Base-by-base conservation (phyloP, 2,113 vertebrate species). In the Cyprinodon variegatus region DNA sequence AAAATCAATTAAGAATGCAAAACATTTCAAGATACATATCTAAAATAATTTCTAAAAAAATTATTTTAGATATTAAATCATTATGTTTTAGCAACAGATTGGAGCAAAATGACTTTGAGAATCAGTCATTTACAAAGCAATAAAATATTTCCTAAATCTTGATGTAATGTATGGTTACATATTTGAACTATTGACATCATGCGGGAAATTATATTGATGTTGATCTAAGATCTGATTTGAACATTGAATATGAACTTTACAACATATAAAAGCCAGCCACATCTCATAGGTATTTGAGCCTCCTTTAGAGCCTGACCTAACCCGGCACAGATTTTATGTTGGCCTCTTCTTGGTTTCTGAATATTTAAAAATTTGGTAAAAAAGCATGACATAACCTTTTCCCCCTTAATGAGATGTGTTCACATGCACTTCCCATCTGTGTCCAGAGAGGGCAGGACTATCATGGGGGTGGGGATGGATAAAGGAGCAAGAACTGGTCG, bases 311-410 rank as follows among this genome's bases (percentile, higher is more conserved):
- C 53, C 70, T 37, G 75, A 72, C 76, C 68, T 85, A 83, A 87
- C 86, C 85, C 68, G 71, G 87, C 84, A 85, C 74, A 65, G 72
- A 60, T 84, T 75, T 77, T 68, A 69, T 70, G 38, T 43, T 29
- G 13, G 60, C 64, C 76, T 66, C 76, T 69, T 77, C 65, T 63
- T 72, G 83, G 68, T 88, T 90, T 85, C n/a, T 88, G 88, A 93
- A 93, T 93, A 92, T 93, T 92, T 87, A 90, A 83, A 89, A 92
- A 82, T 89, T 81, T 84, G 85, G 86, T 84, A 90, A 87, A 89
- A 83, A 93, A 92, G 86, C 74, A 71, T 93, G 91, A 93, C 93
- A 92, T 91, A 91, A 92, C 92, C 91, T 90, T 92, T 92, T 90
- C 85, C 83, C 81, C 83, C 77, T 84, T 91, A 88, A 94, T 92